A percentile compares a stretch with the other conserved stretches of the same genome.
phyloP scores from a whole-genome alignment of 2,888 invertebrate genomes.

The Tineola bisselliella region DNA sequence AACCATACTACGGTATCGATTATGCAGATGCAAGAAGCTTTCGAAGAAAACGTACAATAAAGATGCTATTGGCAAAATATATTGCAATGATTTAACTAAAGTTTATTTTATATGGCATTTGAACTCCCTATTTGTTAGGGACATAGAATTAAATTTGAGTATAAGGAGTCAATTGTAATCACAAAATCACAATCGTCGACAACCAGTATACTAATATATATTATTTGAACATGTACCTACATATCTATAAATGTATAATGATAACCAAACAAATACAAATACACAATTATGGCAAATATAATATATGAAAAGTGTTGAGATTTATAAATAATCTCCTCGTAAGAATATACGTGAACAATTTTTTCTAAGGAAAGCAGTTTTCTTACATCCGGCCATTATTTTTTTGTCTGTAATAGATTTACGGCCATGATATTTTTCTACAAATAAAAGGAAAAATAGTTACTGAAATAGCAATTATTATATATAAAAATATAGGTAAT shows the following conservation, averaged over 20 bases:
- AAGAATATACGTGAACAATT: not conserved
- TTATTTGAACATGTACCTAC: too few species aligned
- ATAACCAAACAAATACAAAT: too few species aligned
- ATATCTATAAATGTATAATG: too few species aligned
- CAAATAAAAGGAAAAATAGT: constrained; percentile 4
- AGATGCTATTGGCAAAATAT: not conserved
- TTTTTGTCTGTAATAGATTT: constrained; percentile 30
- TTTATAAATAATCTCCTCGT: not conserved
- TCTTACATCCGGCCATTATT: constrained; percentile 30
- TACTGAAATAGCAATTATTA: not conserved
- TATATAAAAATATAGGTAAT: not conserved
- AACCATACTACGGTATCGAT: constrained; percentile 61
- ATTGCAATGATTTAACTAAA: constrained; percentile 5
- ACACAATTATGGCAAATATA: too few species aligned
- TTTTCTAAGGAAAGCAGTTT: not conserved
- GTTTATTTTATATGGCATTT: not conserved
- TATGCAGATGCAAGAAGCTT: constrained; percentile 53
- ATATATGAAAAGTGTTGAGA: too few species aligned
- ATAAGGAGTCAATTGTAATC: too few species aligned
- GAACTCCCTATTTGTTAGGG: not conserved
- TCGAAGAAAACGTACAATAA: not conserved
- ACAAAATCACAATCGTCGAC: too few species aligned
- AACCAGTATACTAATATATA: too few species aligned
- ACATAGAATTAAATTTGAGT: not conserved
- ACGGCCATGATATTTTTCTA: constrained; percentile 15